These are phyloP conservation scores for Baronia brevicornis DNA, from an alignment of 2,888 invertebrate species.

Conservation along the genomic window DNA sequence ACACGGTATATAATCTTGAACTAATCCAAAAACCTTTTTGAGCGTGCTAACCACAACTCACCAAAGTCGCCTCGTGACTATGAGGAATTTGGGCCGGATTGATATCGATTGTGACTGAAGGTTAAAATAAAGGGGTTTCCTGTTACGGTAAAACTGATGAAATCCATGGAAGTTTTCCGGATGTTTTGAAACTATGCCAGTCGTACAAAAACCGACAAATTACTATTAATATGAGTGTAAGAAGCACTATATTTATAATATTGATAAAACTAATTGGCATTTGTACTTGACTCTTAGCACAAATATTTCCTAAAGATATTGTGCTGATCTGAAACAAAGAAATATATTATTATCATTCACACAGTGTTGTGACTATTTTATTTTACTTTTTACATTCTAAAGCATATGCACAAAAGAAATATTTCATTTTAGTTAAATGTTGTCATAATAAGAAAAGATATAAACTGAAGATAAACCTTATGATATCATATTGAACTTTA, in stretches of 20 bases:
- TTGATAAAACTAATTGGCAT: slow-evolving; percentile 81
- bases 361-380: not conserved
- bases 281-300: slow-evolving; percentile 57
- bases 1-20: no score
- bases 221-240: slow-evolving; percentile 80
- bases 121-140: no score
- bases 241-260: slow-evolving; percentile 81
- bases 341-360: not conserved
- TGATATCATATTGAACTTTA: no score
- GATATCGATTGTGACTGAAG: no score
- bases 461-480: no score
- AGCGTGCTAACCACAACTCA: no score
- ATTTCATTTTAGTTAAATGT: no score
- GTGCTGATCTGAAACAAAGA: slow-evolving; percentile 77
- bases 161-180: slow-evolving; percentile 89
- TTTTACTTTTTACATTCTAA: not conserved
- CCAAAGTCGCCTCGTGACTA: no score
- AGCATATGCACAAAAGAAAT: not conserved
- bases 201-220: slow-evolving; percentile 86
- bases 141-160: slow-evolving; percentile 82
- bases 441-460: no score
- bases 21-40: no score
- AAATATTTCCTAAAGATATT: slow-evolving; percentile 81
- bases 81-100: no score
- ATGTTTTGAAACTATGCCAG: slow-evolving; percentile 86